phyloP scores from a whole-genome alignment of 37 sponge, comb jelly and placozoan genomes.

The Crambe crambe region DNA sequence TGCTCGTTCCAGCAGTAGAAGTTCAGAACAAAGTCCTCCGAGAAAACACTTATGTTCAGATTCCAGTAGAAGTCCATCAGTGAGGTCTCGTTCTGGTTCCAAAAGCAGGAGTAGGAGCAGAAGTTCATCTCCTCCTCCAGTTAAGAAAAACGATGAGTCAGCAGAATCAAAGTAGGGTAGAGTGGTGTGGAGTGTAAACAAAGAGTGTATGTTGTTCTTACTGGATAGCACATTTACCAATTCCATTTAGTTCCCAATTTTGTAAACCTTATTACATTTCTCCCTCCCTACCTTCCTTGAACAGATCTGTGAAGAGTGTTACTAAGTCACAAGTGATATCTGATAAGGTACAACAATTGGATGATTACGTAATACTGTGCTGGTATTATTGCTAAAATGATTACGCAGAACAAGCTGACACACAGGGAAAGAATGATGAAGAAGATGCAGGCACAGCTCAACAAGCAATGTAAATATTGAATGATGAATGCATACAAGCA shows the following conservation, averaged over 20 bases:
- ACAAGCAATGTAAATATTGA: conserved; percentile 82
- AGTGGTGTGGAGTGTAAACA: not conserved
- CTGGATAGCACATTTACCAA: not conserved
- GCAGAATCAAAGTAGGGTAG: not conserved
- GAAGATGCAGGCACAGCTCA: conserved; percentile 74
- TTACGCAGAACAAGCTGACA: conserved; percentile 56
- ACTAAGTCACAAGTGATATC: too few species aligned
- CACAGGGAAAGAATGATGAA: conserved; percentile 79
- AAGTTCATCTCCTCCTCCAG: not conserved
- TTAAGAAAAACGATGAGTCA: not conserved
- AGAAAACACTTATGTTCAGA: too few species aligned
- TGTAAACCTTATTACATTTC: too few species aligned
- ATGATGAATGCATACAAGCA: too few species aligned
- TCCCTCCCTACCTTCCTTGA: too few species aligned
- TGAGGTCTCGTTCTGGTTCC: too few species aligned
- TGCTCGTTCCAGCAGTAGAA: not conserved
- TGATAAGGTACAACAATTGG: too few species aligned
- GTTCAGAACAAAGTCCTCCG: too few species aligned
- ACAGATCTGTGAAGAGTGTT: too few species aligned
- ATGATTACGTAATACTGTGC: not conserved
- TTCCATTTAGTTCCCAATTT: too few species aligned
- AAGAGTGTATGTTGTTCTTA: too few species aligned
- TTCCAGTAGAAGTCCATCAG: too few species aligned
- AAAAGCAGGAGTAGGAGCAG: not conserved
- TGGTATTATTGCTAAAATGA: not conserved